Conservation (phyloP, 2,113 vertebrate genomes). For the Festucalex cinctus region DNA sequence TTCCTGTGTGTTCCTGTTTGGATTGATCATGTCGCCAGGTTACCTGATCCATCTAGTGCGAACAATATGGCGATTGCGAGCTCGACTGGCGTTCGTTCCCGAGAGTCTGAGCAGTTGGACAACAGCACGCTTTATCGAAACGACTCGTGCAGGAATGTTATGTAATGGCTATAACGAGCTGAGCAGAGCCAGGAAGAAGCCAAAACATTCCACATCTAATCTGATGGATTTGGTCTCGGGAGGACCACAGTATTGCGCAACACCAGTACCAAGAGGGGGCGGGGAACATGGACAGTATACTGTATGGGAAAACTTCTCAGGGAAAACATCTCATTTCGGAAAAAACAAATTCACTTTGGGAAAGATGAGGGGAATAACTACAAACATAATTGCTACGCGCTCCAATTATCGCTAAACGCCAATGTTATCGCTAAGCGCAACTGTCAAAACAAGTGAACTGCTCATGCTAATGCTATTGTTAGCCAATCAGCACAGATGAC, state of each 20-base stretch:
- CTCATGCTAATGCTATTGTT: no score
- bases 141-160: background rate
- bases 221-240: background rate
- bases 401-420: no score
- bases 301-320: no score
- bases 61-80: background rate
- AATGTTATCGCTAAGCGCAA: no score
- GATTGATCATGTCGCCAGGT: background rate
- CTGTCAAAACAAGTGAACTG: no score
- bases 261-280: no score
- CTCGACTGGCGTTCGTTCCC: background rate
- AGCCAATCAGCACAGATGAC: no score
- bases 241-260: background rate
- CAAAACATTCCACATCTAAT: background rate
- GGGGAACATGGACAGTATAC: no score
- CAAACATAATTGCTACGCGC: background rate
- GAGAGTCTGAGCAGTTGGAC: background rate
- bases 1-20: background rate
- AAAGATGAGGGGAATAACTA: no score
- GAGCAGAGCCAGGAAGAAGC: background rate
- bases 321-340: no score
- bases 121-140: background rate
- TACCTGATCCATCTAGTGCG: background rate
- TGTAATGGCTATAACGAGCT: background rate
- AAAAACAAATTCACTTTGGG: no score